phyloP scores from a whole-genome alignment of 2,113 vertebrate species.

The Labrus mixtus region DNA sequence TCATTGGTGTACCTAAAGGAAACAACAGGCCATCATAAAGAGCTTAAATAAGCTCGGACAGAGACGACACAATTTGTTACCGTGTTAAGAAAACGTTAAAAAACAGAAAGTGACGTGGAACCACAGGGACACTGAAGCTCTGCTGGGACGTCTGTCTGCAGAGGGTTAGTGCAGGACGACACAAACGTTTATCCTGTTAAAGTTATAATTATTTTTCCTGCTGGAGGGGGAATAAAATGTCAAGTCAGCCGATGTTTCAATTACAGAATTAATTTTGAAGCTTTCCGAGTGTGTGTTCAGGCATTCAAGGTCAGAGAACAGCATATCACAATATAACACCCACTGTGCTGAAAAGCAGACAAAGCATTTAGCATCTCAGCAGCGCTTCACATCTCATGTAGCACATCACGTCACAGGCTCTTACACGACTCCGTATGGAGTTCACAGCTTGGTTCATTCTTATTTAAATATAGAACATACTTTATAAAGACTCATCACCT shows the following conservation, averaged over 20 bases:
- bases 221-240: conserved; percentile 3
- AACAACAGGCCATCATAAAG: no score
- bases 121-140: background rate
- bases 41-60: background rate
- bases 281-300: background rate
- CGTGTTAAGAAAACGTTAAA: background rate
- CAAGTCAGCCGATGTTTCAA: background rate
- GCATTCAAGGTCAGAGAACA: background rate
- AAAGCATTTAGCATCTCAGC: background rate
- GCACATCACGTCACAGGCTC: background rate
- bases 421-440: no score
- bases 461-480: no score
- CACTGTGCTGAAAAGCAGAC: background rate
- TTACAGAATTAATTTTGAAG: background rate
- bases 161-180: background rate
- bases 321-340: background rate
- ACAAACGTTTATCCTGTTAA: background rate
- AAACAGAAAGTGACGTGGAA: background rate
- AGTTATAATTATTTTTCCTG: background rate
- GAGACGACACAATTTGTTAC: background rate
- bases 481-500: no score
- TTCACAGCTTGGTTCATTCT: no score
- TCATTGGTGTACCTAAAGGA: no score
- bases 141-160: background rate
- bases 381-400: background rate